phyloP scores from a whole-genome alignment of 2,797 vertebrate genomes.

The Eulemur coronatus region DNA sequence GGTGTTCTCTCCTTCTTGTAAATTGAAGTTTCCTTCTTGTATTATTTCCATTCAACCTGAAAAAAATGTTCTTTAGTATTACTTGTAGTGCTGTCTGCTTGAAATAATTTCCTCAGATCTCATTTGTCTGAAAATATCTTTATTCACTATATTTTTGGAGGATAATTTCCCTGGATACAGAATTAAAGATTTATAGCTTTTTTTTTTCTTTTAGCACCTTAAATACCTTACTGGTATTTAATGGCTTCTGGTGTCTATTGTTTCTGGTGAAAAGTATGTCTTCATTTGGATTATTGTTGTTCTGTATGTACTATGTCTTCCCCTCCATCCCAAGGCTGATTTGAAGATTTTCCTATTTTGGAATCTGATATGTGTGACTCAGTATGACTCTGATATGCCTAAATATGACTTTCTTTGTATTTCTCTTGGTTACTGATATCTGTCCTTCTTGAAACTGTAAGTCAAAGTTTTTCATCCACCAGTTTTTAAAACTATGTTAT shows the following conservation, averaged over 20 bases:
- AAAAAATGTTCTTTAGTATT: neutral
- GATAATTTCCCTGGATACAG: neutral
- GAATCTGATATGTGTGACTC: neutral
- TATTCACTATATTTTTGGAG: neutral
- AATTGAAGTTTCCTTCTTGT: neutral
- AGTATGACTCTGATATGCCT: neutral
- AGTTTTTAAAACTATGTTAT: neutral
- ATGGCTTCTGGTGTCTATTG: neutral
- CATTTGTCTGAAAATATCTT: neutral
- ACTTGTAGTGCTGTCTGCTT: neutral
- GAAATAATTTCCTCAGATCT: neutral
- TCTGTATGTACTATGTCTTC: neutral
- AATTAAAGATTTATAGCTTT: neutral
- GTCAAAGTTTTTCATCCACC: neutral
- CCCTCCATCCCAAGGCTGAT: neutral
- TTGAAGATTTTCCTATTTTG: neutral
- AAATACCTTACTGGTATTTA: neutral
- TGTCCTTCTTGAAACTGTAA: neutral
- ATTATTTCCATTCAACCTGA: neutral
- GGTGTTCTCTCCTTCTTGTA: neutral
- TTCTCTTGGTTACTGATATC: neutral
- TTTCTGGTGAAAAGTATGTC: neutral
- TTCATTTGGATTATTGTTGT: neutral
- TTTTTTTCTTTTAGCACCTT: neutral
- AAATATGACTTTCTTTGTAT: neutral